Evolutionary conservation across 2,113 vertebrate genomes (phyloP), one percentile per base, ranked within the genome.

Genomic region (Polyodon spathula): DNA sequence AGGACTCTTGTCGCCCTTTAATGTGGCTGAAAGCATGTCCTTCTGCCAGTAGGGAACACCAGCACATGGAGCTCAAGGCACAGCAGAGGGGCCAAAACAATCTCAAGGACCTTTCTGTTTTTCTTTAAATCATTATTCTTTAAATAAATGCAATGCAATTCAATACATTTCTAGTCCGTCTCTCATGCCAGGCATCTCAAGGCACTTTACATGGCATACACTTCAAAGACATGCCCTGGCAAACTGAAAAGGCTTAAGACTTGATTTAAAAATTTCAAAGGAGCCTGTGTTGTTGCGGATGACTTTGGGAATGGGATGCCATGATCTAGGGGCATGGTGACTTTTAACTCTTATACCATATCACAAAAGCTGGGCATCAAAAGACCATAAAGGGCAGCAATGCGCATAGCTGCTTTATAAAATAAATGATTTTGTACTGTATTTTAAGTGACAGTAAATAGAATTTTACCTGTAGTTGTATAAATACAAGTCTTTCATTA

Each of bases 211-310:
- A 53, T 63, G 74, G 78, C 74, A 81, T 77, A 73, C 59, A 76
- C 81, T 80, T 81, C 81, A 83, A 81, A 83, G 74, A 80, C 81
- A 76, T 76, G 74, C 74, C 73, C 77, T 77, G 72, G 68, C 69
- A 66, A 74, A 78, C 75, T 71, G 72, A 71, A 10, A 64, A 63
- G 68, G 77, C 79, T 74, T 79, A 73, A 81, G 75, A 71, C 56
- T 70, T 74, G 78, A 74, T 79, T 79, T 73, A 81, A 79, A 67
- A 15, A 68, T 67, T 67, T 78, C 72, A 70, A 67, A 66, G 46
- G 64, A 73, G 66, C 64, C 67, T 62, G 61, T 48, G 68, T 60
- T 66, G 71, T 58, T 66, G 71, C 65, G 61, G 17, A 72, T 72
- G 75, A 76, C 69, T 72, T 66, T 71, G 75, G 77, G 73, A 67